phyloP scores from a whole-genome alignment of 2,113 vertebrate species.

The Trogon melanurus region DNA sequence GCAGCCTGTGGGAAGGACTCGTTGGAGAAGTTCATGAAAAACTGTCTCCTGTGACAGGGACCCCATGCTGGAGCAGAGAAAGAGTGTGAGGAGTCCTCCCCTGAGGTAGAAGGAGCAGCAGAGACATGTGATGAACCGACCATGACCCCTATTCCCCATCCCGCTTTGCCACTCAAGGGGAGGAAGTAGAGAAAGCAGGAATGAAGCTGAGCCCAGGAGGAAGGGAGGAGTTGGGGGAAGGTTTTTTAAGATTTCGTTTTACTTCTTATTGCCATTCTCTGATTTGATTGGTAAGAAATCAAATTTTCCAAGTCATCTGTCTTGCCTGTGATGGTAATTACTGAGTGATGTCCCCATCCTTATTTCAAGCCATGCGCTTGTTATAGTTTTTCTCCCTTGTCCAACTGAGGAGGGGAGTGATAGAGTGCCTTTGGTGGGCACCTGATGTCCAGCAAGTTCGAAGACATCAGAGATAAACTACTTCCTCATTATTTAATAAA shows the following conservation, averaged over 20 bases:
- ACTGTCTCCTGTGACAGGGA: background rate
- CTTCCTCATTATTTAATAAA: background rate
- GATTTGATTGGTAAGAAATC: background rate
- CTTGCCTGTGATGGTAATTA: background rate
- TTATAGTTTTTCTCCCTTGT: background rate
- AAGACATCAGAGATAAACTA: background rate
- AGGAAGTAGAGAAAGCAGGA: background rate
- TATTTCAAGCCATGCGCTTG: accelerated
- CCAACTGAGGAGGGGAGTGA: background rate
- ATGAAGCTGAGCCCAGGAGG: background rate
- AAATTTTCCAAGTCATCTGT: background rate
- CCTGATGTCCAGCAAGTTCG: background rate
- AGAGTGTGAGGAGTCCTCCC: background rate
- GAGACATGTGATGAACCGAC: background rate
- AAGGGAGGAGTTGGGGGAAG: accelerated
- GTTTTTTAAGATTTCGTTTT: background rate
- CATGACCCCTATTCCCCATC: background rate
- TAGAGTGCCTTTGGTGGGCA: background rate
- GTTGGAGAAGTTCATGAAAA: background rate
- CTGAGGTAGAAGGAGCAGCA: background rate
- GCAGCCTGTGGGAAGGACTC: too few species aligned
- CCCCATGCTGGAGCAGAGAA: background rate
- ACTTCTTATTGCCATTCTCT: background rate
- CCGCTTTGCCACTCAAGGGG: accelerated
- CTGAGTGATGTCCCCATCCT: background rate